Base-by-base conservation (phyloP, 1,140 invertebrate genomes). In the Brachionus koreanus region DNA sequence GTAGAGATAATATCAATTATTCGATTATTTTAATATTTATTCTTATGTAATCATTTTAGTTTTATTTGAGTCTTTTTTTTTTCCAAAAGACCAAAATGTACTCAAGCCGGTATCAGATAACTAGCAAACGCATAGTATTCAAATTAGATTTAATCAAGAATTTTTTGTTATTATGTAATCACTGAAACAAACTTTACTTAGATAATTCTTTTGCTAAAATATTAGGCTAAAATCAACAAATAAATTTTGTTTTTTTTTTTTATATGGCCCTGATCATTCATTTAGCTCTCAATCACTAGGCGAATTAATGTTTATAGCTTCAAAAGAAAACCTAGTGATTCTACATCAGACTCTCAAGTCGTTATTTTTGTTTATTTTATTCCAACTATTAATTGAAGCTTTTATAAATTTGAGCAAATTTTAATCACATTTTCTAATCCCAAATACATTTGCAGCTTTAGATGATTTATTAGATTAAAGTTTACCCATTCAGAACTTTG, bases 61-160 rank as follows among this genome's bases (percentile, higher is more conserved):
- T 57, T 57, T 57, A 57, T 57, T 25, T 25, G 16, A 57, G 49
- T 57, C 37, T n/a, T 39, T 39, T 25, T 5, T 12, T 57, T n/a
- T n/a, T n/a, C n/a, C 23, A 2, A 63, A 63, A 25, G 35, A 39
- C 65, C 19, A 39, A 39, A 39, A 69, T 69, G 65, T 69, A 69
- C 37, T 67, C 33, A 35, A 35, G 33, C 63, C 37, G 5, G 16
- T 69, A 69, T 69, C 65, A 69, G 37, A 39, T 69, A 69, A 69
- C 65, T 39, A 37, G n/a, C 16, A 69, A 63, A 29, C 10, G 19
- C 1, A 10, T 29, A 29, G 23, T 63, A 7, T 69, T 69, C 37
- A 69, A 39, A 69, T 69, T 69, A 39, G 65, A 69, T 69, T 69
- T 69, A 69, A 69, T 69, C 65, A 69, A 69, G 37, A 69, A 37